These are phyloP conservation scores for Agapornis roseicollis DNA, from an alignment of 2,113 vertebrate genomes.

Conservation along the genomic window DNA sequence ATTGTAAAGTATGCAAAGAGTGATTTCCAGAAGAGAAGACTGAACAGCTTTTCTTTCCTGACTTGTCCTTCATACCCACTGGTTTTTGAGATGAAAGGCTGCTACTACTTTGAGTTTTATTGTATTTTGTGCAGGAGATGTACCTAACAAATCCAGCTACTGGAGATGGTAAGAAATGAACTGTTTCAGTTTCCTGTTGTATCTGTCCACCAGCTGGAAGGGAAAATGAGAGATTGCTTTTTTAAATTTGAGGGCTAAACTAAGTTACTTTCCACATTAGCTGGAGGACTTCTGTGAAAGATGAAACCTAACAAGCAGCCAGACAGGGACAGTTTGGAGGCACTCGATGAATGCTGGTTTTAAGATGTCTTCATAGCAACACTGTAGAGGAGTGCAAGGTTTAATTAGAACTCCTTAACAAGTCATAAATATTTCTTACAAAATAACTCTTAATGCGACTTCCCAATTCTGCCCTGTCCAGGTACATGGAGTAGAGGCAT, in stretches of 20 bases:
- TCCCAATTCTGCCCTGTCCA: not conserved
- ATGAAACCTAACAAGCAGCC: not conserved
- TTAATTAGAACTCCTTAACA: not conserved
- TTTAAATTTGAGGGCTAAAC: not conserved
- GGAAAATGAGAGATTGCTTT: not conserved
- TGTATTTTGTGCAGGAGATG: not conserved
- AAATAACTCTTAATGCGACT: not conserved
- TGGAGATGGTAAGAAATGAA: not conserved
- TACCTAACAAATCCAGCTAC: not conserved
- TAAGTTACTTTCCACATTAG: not conserved
- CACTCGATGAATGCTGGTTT: not conserved
- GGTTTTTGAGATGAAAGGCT: not conserved
- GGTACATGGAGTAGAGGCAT: not conserved
- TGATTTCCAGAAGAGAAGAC: not conserved
- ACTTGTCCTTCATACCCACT: not conserved
- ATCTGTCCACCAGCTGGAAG: not conserved
- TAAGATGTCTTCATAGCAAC: not conserved
- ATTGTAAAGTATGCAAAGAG: not conserved
- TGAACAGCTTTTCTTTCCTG: not conserved
- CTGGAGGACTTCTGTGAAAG: not conserved
- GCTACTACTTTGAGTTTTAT: not conserved
- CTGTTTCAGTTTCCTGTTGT: not conserved
- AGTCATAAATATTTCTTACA: not conserved
- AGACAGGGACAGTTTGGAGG: not conserved
- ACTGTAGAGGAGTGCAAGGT: not conserved